Evolutionary conservation across 2,888 invertebrate genomes (phyloP), one percentile per base, ranked within the genome.

Genomic region (Monopis laevigella): DNA sequence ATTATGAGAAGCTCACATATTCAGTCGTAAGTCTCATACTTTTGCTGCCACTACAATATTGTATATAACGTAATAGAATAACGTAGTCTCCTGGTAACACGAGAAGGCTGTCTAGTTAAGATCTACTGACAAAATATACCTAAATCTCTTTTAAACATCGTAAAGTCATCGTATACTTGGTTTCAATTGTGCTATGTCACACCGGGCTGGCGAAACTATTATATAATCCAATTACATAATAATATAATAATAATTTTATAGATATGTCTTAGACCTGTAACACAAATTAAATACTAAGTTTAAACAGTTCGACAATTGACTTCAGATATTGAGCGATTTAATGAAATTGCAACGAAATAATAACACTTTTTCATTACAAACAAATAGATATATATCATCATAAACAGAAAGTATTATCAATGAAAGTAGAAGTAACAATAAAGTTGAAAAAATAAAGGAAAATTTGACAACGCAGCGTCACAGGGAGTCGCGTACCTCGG

Each of bases 131-230:
- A 73, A 68, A 66, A 77, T 78, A 80, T 64, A 75, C 65, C 66
- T 74, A 71, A 73, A 73, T 74, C 68, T 65, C 66, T 58, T 59
- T 64, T 70, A 57, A 80, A 80, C 78, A 75, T 71, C 72, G 72
- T 78, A 80, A 74, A 80, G 78, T 78, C 59, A 57, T 80, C 80
- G 80, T 80, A 80, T 80, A 80, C 80, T 80, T 62, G 75, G 77
- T 80, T 80, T 72, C 80, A 75, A 59, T 80, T 75, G 80, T 80
- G 78, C 80, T 78, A 75, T 66, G 58, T 58, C 77, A 78, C 80
- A 78, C 77, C 70, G 78, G 81, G 78, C 80, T 71, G 72, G 74
- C 73, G 74, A 70, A 67, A 59, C 51, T 54, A 62, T 59, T 61
- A 66, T 66, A 73, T 70, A 53, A 40, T 54, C 55, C 55, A 62